phyloP scores from a whole-genome alignment of 2,113 vertebrate genomes.

The Actenoides lindsayi region DNA sequence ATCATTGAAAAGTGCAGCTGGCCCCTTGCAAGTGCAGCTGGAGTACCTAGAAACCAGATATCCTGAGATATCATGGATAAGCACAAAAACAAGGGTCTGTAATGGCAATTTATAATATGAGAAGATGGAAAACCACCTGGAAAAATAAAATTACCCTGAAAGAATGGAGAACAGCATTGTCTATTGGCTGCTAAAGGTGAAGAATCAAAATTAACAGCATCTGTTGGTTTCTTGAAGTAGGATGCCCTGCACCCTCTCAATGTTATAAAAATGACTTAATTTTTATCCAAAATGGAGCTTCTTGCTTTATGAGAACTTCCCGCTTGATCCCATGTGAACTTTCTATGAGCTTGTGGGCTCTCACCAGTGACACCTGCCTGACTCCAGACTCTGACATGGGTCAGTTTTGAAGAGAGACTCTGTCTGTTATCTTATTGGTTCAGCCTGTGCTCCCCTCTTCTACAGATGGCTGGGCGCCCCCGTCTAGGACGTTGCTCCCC shows the following conservation, averaged over 20 bases:
- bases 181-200: background rate
- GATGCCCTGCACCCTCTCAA: background rate
- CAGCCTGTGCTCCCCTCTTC: background rate
- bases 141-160: background rate
- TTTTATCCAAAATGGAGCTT: background rate
- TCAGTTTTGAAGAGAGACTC: background rate
- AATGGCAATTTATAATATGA: background rate
- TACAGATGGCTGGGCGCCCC: background rate
- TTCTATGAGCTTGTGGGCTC: background rate
- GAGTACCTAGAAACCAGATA: background rate
- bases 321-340: background rate
- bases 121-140: background rate
- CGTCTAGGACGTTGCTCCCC: no score
- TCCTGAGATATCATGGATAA: background rate
- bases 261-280: background rate
- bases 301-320: background rate
- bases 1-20: background rate
- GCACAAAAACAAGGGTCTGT: background rate
- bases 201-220: background rate
- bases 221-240: background rate
- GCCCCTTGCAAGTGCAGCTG: background rate
- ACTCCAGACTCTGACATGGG: background rate
- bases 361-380: background rate
- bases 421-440: background rate
- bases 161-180: background rate